Base-by-base conservation (phyloP, 2,113 vertebrate genomes). In the Pseudolaguvia tuberculata region DNA sequence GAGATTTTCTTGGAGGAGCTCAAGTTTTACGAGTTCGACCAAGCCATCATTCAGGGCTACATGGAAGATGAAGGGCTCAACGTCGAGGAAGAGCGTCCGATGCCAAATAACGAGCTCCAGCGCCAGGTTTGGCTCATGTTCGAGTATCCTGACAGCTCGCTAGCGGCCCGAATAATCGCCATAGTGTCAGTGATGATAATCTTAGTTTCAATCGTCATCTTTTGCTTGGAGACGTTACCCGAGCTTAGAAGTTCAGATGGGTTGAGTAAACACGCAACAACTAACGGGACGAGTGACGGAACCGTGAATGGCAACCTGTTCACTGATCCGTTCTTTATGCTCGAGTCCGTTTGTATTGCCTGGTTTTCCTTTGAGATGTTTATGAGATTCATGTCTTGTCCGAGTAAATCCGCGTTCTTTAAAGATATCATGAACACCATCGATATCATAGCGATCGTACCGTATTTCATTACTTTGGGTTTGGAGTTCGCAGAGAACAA, bases 291-390 rank as follows among this genome's bases (percentile, higher is more conserved):
- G 10, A 20, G 2, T 10, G 52, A 21, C 12, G 62, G 25, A 35
- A 73, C 80, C 0, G 78, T 81, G 5, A 72, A 21, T 35, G 78
- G 70, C n/a, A 92, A 84, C 73, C 82, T n/a, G 0, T 96, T 95
- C 75, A 96, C 93, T 0, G 95, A 97, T 59, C 94, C 95, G 0
- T 97, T 98, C 83, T 98, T 98, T 68, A 88, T 96, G 81, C 91
- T 95, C 20, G 95, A 98, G 89, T 96, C 95, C 0, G 83, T 95
- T 4, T 98, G 95, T 83, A 91, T 98, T 0, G 92, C 96, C 51
- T 98, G 96, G 96, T 97, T 98, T 87, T 91, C 91, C 0, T 96
- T 97, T 25, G 95, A 98, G 80, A 92, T 98, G 62, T 84, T 93
- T 0, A 91, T 96, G 70, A 91, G 96, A 66, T 97, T 97, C 79